Percentiles rank a stretch among this genome's conserved stretches.
phyloP scores from a whole-genome alignment of 2,797 vertebrate genomes.

The Tolypeutes matacus region DNA sequence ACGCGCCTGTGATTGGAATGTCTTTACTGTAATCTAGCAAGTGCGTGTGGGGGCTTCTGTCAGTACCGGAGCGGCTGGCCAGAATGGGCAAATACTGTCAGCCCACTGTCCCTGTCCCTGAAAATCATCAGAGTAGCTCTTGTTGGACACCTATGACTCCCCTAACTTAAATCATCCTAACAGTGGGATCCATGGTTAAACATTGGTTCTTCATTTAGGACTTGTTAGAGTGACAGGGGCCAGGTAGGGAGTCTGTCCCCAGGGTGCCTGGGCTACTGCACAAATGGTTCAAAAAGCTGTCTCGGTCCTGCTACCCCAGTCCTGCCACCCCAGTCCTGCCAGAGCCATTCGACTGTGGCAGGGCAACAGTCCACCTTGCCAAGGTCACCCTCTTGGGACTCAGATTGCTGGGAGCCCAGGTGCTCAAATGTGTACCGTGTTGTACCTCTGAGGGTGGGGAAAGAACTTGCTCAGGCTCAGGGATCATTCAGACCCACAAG shows the following conservation, averaged over 20 bases:
- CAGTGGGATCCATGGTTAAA: slow-evolving; percentile 61
- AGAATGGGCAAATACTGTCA: slow-evolving; percentile 70
- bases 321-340: background rate
- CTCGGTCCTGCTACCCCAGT: background rate
- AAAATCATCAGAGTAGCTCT: slow-evolving; percentile 63
- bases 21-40: slow-evolving; percentile 85
- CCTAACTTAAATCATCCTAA: slow-evolving; percentile 66
- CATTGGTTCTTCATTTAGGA: slow-evolving; percentile 80
- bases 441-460: background rate
- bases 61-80: slow-evolving; percentile 73
- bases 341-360: background rate
- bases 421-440: background rate
- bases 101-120: slow-evolving; percentile 51
- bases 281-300: slow-evolving; percentile 41
- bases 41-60: slow-evolving; percentile 70
- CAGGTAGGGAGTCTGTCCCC: slow-evolving; percentile 62
- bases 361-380: background rate
- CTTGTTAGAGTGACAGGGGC: slow-evolving; percentile 74
- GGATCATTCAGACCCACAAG: background rate
- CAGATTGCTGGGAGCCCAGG: background rate
- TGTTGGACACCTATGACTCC: slow-evolving; percentile 65
- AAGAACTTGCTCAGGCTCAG: background rate
- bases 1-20: slow-evolving; percentile 85
- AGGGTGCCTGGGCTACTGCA: background rate
- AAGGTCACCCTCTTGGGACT: background rate